Evolutionary conservation across 1,140 invertebrate species (phyloP).

Genomic region (Mizuhopecten yessoensis): DNA sequence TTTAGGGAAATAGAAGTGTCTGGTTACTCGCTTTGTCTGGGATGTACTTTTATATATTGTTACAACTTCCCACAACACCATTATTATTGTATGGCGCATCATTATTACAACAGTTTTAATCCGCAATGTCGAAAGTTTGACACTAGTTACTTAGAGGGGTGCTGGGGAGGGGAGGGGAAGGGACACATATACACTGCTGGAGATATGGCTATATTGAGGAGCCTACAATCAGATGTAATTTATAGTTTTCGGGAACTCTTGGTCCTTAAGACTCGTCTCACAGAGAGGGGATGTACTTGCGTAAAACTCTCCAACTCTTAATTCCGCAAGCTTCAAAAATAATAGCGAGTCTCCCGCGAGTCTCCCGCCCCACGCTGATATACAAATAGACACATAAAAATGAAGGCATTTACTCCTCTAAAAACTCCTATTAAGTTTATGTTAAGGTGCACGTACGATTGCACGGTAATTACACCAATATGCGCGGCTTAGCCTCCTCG

Average conservation of each 20-base stretch:
- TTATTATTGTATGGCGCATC: no score
- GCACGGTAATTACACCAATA: conserved; percentile 33
- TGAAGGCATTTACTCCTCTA: background rate
- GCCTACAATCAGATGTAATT: conserved; percentile 32
- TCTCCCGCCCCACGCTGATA: background rate
- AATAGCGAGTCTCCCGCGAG: background rate
- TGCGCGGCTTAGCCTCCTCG: background rate
- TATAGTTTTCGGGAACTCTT: background rate
- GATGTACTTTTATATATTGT: no score
- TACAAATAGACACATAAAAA: conserved; percentile 27
- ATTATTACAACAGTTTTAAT: background rate
- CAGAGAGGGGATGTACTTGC: background rate
- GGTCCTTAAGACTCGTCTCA: background rate
- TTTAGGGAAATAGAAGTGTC: no score
- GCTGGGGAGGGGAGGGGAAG: no score
- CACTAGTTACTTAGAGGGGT: background rate
- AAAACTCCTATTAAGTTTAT: conserved; percentile 39
- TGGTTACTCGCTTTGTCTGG: no score
- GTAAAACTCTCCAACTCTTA: background rate
- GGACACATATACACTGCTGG: background rate
- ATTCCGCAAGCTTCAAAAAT: conserved; percentile 4
- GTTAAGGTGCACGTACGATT: conserved; percentile 25
- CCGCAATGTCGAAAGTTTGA: conserved; percentile 11
- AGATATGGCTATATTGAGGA: background rate
- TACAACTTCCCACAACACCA: background rate